Conservation (phyloP, 2,797 vertebrate genomes). For the Atherinosoma microstoma region DNA sequence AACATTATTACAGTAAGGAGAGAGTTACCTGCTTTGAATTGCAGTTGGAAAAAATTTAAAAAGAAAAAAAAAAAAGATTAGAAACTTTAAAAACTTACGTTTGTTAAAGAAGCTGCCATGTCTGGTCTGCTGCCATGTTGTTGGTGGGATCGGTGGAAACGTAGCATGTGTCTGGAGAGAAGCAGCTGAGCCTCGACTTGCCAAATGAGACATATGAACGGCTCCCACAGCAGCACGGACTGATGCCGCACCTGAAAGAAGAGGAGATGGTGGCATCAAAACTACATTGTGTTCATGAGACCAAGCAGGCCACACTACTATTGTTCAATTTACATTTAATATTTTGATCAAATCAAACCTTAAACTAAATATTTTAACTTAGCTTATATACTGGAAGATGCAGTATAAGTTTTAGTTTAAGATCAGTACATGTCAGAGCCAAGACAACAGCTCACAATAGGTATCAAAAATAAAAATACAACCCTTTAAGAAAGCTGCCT, state of each 20-base stretch:
- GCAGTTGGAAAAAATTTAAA: not conserved
- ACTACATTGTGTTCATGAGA: not conserved
- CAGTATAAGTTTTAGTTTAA: not conserved
- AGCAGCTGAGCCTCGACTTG: slow-evolving; percentile 14
- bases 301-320: not conserved
- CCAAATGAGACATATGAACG: slow-evolving; percentile 43
- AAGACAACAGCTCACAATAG: not conserved
- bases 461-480: not conserved
- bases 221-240: slow-evolving; percentile 44
- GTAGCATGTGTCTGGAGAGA: slow-evolving; percentile 49
- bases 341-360: not conserved
- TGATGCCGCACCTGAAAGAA: slow-evolving; percentile 55
- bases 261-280: not conserved
- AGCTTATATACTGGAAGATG: not conserved
- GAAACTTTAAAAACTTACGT: slow-evolving; percentile 57
- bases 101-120: slow-evolving; percentile 86
- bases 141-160: slow-evolving; percentile 22
- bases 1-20: not conserved
- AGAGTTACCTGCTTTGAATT: not conserved
- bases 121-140: slow-evolving; percentile 73
- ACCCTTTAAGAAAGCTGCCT: not conserved
- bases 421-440: not conserved
- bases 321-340: not conserved
- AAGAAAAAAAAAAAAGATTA: not conserved
- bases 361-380: not conserved